Evolutionary conservation across 2,797 vertebrate species (phyloP).

Genomic region (Rhinogobio ventralis): DNA sequence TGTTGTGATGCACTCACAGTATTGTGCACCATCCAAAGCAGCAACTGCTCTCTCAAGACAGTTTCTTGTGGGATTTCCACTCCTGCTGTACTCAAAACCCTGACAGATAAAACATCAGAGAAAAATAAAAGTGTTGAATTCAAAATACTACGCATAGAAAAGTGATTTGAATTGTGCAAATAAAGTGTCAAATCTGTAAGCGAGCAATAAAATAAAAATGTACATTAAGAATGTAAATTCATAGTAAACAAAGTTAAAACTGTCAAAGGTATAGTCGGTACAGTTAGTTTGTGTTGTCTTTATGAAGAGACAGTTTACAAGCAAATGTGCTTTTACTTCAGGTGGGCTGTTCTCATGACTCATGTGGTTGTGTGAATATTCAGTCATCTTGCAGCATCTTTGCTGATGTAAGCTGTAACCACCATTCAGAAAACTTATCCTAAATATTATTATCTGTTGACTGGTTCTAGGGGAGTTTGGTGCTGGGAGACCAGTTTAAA

Average conservation of each 20-base stretch:
- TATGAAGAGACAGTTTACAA: background rate
- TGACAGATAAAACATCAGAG: constrained; percentile 61
- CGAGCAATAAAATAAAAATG: background rate
- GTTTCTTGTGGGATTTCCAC: constrained; percentile 93
- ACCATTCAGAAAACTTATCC: background rate
- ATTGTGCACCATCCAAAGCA: constrained; percentile 88
- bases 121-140: background rate
- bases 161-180: background rate
- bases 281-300: background rate
- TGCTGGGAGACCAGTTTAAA: background rate
- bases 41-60: constrained; percentile 90
- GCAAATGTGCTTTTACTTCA: background rate
- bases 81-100: constrained; percentile 92
- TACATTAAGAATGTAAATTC: background rate
- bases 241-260: background rate
- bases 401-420: background rate
- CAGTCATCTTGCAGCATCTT: background rate
- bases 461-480: background rate
- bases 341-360: constrained; percentile 8
- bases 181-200: background rate
- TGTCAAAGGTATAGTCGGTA: background rate
- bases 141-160: background rate
- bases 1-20: constrained; percentile 80
- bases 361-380: background rate
- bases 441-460: background rate